Evolutionary conservation across 2,113 vertebrate species (phyloP).

Genomic region (Oreocharis arfaki): DNA sequence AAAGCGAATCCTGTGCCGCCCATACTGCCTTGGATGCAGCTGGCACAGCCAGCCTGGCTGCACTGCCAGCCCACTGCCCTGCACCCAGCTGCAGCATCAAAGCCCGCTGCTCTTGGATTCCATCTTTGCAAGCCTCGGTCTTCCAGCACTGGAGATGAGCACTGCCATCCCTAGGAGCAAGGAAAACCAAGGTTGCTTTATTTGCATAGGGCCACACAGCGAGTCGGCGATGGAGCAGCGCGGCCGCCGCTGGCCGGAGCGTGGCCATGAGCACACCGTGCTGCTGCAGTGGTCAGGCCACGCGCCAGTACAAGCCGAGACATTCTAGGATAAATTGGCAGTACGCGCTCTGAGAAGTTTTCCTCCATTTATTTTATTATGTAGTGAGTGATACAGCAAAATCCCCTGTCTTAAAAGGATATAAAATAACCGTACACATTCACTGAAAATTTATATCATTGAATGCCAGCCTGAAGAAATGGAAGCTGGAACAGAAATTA

Average conservation of each 20-base stretch:
- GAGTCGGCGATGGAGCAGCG: not conserved
- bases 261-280: not conserved
- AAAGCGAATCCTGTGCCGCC: accelerated
- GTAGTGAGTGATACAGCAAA: conserved; percentile 51
- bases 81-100: not conserved
- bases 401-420: not conserved
- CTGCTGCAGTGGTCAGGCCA: conserved; percentile 43
- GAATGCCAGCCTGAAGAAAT: not conserved
- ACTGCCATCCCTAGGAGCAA: not conserved
- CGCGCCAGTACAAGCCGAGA: conserved; percentile 33
- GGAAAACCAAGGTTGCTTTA: not conserved
- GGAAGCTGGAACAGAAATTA: not conserved
- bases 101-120: not conserved
- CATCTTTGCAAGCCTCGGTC: accelerated
- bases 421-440: not conserved
- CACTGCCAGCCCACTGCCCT: not conserved
- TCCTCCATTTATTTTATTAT: conserved; percentile 54
- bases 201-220: conserved; percentile 29
- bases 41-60: accelerated
- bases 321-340: conserved; percentile 57
- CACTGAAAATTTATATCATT: not conserved
- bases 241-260: not conserved
- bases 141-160: not conserved
- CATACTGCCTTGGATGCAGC: not conserved
- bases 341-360: not conserved